A percentile compares a stretch with the other conserved stretches of the same genome.
Evolutionary conservation across 2,888 invertebrate genomes (phyloP).

Genomic region (Temnothorax ravouxi): DNA sequence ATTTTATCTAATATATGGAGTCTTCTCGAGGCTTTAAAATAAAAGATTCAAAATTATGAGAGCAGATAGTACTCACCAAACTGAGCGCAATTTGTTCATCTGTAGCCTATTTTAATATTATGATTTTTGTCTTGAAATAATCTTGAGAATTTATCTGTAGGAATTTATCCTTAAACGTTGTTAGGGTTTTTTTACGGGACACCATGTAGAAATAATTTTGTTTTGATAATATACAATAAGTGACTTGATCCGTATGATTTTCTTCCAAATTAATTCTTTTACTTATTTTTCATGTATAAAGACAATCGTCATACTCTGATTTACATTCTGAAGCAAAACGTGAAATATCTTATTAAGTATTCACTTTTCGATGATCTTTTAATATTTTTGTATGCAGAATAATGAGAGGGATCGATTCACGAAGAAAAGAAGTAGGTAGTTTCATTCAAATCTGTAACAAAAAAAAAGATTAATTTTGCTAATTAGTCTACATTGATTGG

Average conservation of each 20-base stretch:
- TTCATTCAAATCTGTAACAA: neutral
- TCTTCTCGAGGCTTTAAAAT: no score
- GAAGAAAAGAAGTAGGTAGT: neutral
- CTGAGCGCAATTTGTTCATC: neutral
- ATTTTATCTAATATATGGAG: neutral
- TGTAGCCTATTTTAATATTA: neutral
- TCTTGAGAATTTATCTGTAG: neutral
- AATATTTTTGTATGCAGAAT: neutral
- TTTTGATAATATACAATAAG: neutral
- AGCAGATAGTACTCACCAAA: neutral
- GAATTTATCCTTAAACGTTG: neutral
- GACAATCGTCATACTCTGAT: neutral
- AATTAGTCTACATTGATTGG: no score
- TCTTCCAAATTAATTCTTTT: neutral
- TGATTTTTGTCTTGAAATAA: neutral
- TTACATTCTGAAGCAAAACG: neutral
- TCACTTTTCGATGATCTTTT: neutral
- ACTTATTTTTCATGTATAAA: neutral
- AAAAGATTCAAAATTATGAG: neutral
- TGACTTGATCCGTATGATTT: neutral
- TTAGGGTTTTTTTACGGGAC: no score
- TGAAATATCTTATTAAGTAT: neutral
- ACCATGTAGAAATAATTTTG: neutral
- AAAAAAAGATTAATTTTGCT: constrained; percentile 5
- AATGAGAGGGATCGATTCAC: neutral